phyloP scores from a whole-genome alignment of 2,888 invertebrate genomes.

The Acronicta alni region DNA sequence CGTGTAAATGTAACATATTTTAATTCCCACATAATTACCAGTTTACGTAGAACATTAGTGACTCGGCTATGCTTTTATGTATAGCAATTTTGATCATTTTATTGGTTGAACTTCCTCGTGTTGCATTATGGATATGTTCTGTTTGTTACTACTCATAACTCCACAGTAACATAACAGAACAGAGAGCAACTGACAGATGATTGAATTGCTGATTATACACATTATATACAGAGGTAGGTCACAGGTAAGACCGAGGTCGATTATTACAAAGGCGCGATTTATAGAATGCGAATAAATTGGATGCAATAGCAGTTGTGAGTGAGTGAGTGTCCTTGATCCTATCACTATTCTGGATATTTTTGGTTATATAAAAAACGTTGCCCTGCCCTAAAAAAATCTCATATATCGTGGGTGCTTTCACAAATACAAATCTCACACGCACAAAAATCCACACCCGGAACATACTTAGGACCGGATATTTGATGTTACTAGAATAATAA shows the following conservation, averaged over 20 bases:
- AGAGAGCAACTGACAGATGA: slow-evolving; percentile 11
- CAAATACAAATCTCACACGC: too few species aligned
- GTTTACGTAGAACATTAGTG: slow-evolving; percentile 48
- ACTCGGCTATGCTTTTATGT: slow-evolving; percentile 47
- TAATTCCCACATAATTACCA: slow-evolving; percentile 56
- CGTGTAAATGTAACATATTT: slow-evolving; percentile 49
- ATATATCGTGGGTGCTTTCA: too few species aligned
- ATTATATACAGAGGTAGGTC: slow-evolving; percentile 1
- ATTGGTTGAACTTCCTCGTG: slow-evolving; percentile 50
- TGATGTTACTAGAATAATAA: too few species aligned
- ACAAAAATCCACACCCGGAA: too few species aligned
- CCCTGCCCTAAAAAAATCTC: too few species aligned
- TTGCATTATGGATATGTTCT: slow-evolving; percentile 38
- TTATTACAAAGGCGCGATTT: not conserved
- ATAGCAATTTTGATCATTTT: slow-evolving; percentile 50
- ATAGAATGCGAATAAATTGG: not conserved
- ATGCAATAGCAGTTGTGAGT: too few species aligned
- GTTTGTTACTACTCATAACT: slow-evolving; percentile 17
- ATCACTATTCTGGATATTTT: too few species aligned
- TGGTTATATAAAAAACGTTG: too few species aligned
- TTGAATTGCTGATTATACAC: slow-evolving; percentile 10
- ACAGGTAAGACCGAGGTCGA: not conserved
- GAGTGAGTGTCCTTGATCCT: too few species aligned
- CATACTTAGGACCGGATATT: too few species aligned
- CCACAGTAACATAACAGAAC: slow-evolving; percentile 14